Evolutionary conservation across 2,797 vertebrate species (phyloP), one percentile per base, ranked within the genome.

Genomic region (Anisognathus igniventris): DNA sequence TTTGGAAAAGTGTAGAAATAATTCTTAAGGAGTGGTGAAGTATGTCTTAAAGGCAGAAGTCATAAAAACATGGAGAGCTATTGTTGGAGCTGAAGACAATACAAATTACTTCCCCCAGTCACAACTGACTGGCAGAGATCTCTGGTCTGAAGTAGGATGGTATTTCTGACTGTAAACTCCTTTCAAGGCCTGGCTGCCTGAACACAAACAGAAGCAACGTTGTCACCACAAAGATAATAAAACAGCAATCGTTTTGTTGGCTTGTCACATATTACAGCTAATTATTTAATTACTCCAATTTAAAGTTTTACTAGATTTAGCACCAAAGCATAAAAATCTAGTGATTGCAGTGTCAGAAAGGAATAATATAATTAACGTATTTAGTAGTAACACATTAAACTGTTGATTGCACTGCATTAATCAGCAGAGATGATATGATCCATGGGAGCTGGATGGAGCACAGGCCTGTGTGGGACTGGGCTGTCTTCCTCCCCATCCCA

Each of bases 241-340:
- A 94, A 35, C 88, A 83, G 68, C 90, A 78, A 78, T 94, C 72
- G 70, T 93, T 96, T 86, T 87, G 93, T 95, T 86, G 92, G 87
- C 96, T 95, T 88, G 93, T 93, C 95, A 85, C 92, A 91, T 58
- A 93, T 92, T 90, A 94, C 47, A 76, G 89, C 94, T 97, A 97
- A 97, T 97, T 96, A 97, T 97, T 97, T 97, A 97, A 98, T 97
- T 90, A 93, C 93, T 84, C 77, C 94, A 93, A 97, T 97, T 97
- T 96, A 96, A 97, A 97, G 89, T 97, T 97, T 96, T 90, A 53
- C 96, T 85, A 40, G 92, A 96, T 97, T 97, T 93, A 86, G 95
- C 94, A 95, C 94, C 94, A 94, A 97, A 97, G 97, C 96, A 96
- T 96, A 95, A 97, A 97, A 97, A 93, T 96, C 95, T 87, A 94